Percentiles rank a stretch among this genome's conserved stretches.
Evolutionary conservation across 2,888 invertebrate genomes (phyloP).

Genomic region (Masnerella sp.): DNA sequence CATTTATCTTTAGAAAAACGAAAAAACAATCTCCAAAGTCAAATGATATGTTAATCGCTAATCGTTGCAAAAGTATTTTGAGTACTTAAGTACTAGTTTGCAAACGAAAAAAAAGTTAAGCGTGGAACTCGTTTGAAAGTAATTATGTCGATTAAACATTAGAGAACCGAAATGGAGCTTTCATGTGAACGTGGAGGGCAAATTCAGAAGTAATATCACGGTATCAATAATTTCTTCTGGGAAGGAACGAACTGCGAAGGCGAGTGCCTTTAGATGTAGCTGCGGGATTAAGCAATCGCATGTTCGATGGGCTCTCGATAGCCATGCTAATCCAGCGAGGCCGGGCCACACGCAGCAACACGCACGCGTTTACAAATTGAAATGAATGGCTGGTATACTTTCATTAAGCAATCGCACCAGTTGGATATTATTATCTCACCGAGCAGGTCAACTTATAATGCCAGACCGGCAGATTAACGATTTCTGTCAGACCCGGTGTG

Average conservation of each 20-base stretch:
- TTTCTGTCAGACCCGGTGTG: slow-evolving; percentile 37
- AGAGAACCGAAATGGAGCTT: not conserved
- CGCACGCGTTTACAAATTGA: slow-evolving; percentile 59
- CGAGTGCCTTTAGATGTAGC: slow-evolving; percentile 59
- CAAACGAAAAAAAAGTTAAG: too few relatives aligned
- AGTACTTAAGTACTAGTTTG: too few relatives aligned
- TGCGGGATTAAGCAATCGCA: slow-evolving; percentile 72
- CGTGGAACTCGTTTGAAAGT: too few relatives aligned
- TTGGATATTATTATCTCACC: slow-evolving; percentile 58
- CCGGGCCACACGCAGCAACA: slow-evolving; percentile 56
- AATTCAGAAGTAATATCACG: slow-evolving; percentile 51
- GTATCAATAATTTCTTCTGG: slow-evolving; percentile 51
- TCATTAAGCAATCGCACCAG: slow-evolving; percentile 59
- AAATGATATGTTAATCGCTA: too few relatives aligned
- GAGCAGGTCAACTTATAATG: slow-evolving; percentile 51
- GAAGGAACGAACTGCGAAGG: slow-evolving; percentile 33
- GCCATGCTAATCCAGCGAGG: slow-evolving; percentile 70
- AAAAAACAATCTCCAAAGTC: too few relatives aligned
- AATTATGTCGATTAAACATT: too few relatives aligned
- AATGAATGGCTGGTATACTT: slow-evolving; percentile 59
- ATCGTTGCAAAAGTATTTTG: too few relatives aligned
- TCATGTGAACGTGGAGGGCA: slow-evolving; percentile 15
- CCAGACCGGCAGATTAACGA: slow-evolving; percentile 36
- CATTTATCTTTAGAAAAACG: too few relatives aligned
- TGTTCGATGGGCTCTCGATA: slow-evolving; percentile 71